Percentiles rank a stretch among this genome's conserved stretches.
Evolutionary conservation across 53 echinoderm and acorn worm species (phyloP).

Genomic region (Temnopleurus reevesii): DNA sequence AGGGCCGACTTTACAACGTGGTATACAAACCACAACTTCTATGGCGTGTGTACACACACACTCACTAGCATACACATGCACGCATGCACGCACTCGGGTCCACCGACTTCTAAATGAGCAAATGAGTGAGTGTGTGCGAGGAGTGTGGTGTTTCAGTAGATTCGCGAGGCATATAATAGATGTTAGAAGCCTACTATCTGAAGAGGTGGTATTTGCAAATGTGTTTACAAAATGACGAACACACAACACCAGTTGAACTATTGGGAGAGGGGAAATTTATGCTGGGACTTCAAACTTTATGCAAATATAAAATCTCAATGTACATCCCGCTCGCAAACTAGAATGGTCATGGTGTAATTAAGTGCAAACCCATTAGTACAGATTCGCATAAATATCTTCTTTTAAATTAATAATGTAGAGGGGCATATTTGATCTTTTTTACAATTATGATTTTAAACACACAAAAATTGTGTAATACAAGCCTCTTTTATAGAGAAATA

Average conservation of each 20-base stretch:
- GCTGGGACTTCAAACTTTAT: constrained; percentile 10
- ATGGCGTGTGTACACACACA: constrained; percentile 24
- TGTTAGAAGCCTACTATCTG: constrained; percentile 3
- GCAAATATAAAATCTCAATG: background rate
- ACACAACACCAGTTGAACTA: constrained; percentile 49
- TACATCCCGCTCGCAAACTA: background rate
- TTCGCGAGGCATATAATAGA: constrained; percentile 32
- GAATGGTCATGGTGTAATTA: constrained; percentile 27
- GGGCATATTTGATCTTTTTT: no score
- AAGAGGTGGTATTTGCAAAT: constrained; percentile 25
- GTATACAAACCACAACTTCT: constrained; percentile 20
- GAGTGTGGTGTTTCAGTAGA: constrained; percentile 18
- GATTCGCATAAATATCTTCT: background rate
- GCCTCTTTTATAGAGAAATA: no score
- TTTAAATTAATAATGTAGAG: no score
- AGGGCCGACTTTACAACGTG: constrained; percentile 43
- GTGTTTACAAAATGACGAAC: constrained; percentile 39
- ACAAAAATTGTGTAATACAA: no score
- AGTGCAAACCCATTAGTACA: background rate
- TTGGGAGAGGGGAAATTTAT: background rate
- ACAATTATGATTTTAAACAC: no score
- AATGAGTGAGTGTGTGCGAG: constrained; percentile 50
- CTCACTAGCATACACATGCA: background rate
- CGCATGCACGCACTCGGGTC: background rate
- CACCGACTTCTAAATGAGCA: constrained; percentile 25